These are phyloP conservation scores for Caenorhabditis uteleia DNA, from an alignment of 2,888 invertebrate species.

Conservation along the genomic window DNA sequence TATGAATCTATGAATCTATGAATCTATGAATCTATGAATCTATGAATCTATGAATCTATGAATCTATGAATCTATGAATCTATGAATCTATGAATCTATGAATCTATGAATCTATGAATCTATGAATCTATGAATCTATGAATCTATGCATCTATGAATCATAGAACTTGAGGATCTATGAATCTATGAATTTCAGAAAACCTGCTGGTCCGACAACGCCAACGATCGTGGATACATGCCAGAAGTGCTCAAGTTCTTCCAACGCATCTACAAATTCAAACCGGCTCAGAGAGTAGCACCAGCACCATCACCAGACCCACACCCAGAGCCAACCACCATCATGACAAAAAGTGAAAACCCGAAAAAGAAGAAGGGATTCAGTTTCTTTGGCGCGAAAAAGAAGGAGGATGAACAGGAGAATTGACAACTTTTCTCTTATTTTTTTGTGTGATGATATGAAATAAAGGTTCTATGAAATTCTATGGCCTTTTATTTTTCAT, in stretches of 20 bases:
- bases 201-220: conserved; percentile 33
- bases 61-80: neutral
- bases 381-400: too few relatives aligned
- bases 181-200: conserved; percentile 13
- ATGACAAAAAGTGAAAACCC: too few relatives aligned
- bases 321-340: too few relatives aligned
- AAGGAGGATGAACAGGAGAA: too few relatives aligned
- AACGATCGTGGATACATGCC: conserved; percentile 28
- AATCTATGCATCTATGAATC: too few relatives aligned
- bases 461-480: too few relatives aligned
- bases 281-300: too few relatives aligned
- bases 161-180: neutral
- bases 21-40: neutral
- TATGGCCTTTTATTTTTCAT: too few relatives aligned
- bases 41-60: conserved; percentile 9
- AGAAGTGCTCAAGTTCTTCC: conserved; percentile 22
- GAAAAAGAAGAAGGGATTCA: too few relatives aligned
- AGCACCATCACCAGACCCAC: too few relatives aligned
- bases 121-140: neutral
- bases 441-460: too few relatives aligned
- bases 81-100: conserved; percentile 6
- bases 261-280: conserved; percentile 19
- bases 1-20: conserved; percentile 4
- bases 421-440: too few relatives aligned
- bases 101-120: conserved; percentile 10